Base-by-base conservation (phyloP, 92 coral and sea anemone species). In the Zoanthus gigantus region DNA sequence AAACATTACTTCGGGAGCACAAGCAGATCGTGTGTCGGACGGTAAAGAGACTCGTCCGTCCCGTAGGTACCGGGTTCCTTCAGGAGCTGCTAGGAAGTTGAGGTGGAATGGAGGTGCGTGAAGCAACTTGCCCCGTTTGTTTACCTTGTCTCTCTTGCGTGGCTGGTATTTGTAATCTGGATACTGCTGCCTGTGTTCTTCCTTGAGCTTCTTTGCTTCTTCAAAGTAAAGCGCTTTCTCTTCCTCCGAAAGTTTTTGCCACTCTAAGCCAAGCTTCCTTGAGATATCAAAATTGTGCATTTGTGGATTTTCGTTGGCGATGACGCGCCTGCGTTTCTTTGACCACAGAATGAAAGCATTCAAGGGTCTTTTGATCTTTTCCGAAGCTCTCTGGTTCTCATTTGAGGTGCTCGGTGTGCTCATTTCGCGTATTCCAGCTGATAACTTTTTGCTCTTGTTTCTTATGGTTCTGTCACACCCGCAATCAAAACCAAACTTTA, bases 231-330 rank as follows among this genome's bases (percentile, higher is more conserved):
- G 92, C 30, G 96, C 79, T 83, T 97, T 97, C 74, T 97, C 99
- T 16, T 94, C 93, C 61, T 96, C 96, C 0, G 96, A 92, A 31
- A 97, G 89, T 74, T 93, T 96, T 56, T 97, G 98, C 99, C 99
- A 97, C 76, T 97, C 99, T 83, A 97, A 71, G 54, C 99, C 99
- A 1, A 97, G 89, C 71, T 96, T 93, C 76, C 98, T 88, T 82
- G 98, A 95, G 48, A 97, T 97, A 88, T 97, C 99, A 83, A 97
- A 97, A 87, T 97, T 97, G 86, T 97, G 99, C 99, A 97, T 95
- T 79, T 97, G 98, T 0, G 99, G 99, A 76, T 97, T 96, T 71
- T 95, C 99, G 81, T 95, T 97, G 5, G 99, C 99, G 16, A 97
- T 93, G 2, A 95, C 98, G 52, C 99, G 94, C 13, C 99, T 86